Percentiles rank a stretch among this genome's conserved stretches.
These are phyloP conservation scores for Pandion haliaetus DNA, from an alignment of 2,113 vertebrate species.

Conservation along the genomic window DNA sequence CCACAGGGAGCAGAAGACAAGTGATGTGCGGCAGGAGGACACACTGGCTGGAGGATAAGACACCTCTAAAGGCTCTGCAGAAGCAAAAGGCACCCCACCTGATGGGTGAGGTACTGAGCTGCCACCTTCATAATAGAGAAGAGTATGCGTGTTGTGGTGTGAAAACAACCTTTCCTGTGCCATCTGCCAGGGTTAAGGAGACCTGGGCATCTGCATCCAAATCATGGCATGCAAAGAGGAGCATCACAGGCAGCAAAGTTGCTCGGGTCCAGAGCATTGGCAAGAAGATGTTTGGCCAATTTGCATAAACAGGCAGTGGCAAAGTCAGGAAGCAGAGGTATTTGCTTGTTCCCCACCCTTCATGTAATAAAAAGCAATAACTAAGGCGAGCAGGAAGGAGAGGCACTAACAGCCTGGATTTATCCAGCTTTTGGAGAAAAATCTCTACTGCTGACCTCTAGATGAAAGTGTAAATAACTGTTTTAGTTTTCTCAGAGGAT, in stretches of 20 bases:
- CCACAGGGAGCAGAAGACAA: not conserved
- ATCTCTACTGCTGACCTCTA: slow-evolving; percentile 3
- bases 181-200: not conserved
- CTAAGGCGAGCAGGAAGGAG: not conserved
- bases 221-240: not conserved
- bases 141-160: not conserved
- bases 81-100: not conserved
- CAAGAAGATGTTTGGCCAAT: not conserved
- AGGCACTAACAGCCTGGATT: not conserved
- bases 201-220: not conserved
- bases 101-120: not conserved
- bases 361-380: not conserved
- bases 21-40: not conserved
- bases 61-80: not conserved
- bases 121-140: not conserved
- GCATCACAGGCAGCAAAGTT: not conserved
- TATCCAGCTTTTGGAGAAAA: slow-evolving; percentile 25
- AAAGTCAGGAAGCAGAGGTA: not conserved
- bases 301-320: not conserved
- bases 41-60: not conserved
- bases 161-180: not conserved
- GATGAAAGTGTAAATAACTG: slow-evolving; percentile 16
- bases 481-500: not conserved
- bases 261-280: not conserved
- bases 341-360: not conserved